Evolutionary conservation across 2,113 vertebrate genomes (phyloP), one percentile per base, ranked within the genome.

Genomic region (Colinus virginianus): DNA sequence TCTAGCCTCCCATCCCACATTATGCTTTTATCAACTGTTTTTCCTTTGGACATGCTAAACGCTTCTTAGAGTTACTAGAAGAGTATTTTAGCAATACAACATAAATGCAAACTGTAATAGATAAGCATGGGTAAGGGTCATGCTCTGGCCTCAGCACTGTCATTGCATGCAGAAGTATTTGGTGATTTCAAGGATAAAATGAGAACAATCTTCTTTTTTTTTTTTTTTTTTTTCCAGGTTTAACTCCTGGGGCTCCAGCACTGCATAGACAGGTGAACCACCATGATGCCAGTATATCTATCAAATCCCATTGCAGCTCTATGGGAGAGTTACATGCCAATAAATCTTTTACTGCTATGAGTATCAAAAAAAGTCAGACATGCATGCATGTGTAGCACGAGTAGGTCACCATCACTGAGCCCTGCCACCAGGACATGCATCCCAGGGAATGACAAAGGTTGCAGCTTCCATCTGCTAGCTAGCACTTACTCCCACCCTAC

Each of bases 351-450:
- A 36, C 1, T 1, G 21, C 48, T 22, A 0, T 51, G 32, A 46
- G 4, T 0, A 0, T 28, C 58, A 64, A 53, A 7, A 4, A 13
- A 30, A 1, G 5, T 34, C 16, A 9, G 11, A 4, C 38, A 6
- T 7, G 22, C 43, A 4, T 56, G 53, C 53, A 32, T 36, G 12
- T 14, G 21, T 16, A 15, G 4, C 28, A 26, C 34, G 49, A 79
- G 11, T 8, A 81, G 48, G n/a, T 18, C 32, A 55, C 23, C 18
- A 12, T 23, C 0, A 0, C 34, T 78, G 3, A 45, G 49, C 28
- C 45, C 72, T 43, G 42, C 22, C 32, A 30, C 45, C 23, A 66
- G 30, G 36, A 5, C 21, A 13, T 23, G 6, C 13, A 40, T 45
- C 18, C 1, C 0, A 55, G 45, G 1, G 17, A n/a, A 26, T 0